Evolutionary conservation across 2,888 invertebrate genomes (phyloP), one percentile per base, ranked within the genome.

Genomic region (Beris chalybata): DNA sequence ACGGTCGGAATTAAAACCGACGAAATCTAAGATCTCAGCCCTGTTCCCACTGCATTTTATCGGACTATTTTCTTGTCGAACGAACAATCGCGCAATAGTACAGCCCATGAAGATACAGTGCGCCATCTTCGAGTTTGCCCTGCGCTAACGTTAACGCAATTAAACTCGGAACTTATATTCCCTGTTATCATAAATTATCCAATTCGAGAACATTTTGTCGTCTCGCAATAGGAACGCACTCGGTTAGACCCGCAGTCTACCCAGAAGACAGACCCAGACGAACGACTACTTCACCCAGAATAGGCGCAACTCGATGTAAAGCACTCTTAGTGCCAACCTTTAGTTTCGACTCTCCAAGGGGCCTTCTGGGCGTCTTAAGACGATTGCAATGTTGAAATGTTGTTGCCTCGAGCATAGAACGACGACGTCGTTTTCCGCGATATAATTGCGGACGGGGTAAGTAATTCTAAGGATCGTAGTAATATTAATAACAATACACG

Each of bases 151-250:
- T 69, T 67, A 65, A 69, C 66, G 71, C 72, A 72, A 71, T 72
- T 72, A 71, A 72, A 71, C 68, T 67, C 70, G 70, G 22, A 72
- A 71, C 69, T 69, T 69, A 72, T 65, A 71, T 71, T 61, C 65
- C 57, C 54, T 68, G 68, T 70, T 67, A 71, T 72, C 71, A 72
- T 71, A 72, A 72, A 72, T 70, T 72, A 72, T 72, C 69, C 71
- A 70, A 72, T 72, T 72, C 71, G 68, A 72, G 71, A 70, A 71
- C 71, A 71, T 71, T 72, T 72, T 72, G 72, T 72, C 72, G 64
- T 68, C 38, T 9, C 57, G 64, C 54, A 64, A 64, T 64, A 61
- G 50, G 50, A n/a, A 50, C 50, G 30, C 52, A 50, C 61, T 61
- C 32, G 13, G 52, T 9, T 7, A 38, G 38, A 9, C 5, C 5